Evolutionary conservation across 2,113 vertebrate genomes (phyloP).

Genomic region (Boleophthalmus pectinirostris): DNA sequence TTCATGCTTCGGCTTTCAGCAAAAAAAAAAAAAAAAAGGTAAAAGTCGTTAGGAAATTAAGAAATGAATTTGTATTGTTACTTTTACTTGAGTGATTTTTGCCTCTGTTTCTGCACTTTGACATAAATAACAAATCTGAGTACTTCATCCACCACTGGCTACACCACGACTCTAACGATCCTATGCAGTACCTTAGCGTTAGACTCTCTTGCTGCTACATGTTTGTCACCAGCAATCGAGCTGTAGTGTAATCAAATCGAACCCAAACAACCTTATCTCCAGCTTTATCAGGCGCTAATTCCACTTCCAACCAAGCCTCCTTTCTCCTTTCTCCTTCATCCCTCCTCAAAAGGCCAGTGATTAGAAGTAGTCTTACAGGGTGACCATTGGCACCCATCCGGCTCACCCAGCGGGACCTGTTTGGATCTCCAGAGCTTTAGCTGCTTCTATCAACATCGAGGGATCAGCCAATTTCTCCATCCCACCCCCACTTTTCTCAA

Average conservation of each 20-base stretch:
- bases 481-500: slow-evolving; percentile 32
- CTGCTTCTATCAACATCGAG: slow-evolving; percentile 65
- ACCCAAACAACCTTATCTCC: slow-evolving; percentile 56
- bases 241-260: slow-evolving; percentile 46
- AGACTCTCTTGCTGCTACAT: slow-evolving; percentile 11
- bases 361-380: slow-evolving; percentile 67
- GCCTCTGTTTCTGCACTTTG: too few relatives aligned
- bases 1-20: too few relatives aligned
- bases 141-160: too few relatives aligned
- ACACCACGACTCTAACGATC: too few relatives aligned
- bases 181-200: background rate
- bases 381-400: slow-evolving; percentile 23
- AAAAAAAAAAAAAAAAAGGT: too few relatives aligned
- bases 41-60: too few relatives aligned
- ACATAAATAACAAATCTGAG: too few relatives aligned
- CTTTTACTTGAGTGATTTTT: too few relatives aligned
- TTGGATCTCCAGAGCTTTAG: slow-evolving; percentile 54
- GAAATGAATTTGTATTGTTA: too few relatives aligned
- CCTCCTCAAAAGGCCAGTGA: slow-evolving; percentile 65
- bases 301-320: slow-evolving; percentile 50
- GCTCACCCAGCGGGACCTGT: slow-evolving; percentile 28
- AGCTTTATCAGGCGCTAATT: slow-evolving; percentile 55
- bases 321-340: slow-evolving; percentile 56
- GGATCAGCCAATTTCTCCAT: slow-evolving; percentile 60
- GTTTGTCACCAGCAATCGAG: slow-evolving; percentile 39